phyloP scores from a whole-genome alignment of 2,888 invertebrate species.

The Drosophila mulleri region DNA sequence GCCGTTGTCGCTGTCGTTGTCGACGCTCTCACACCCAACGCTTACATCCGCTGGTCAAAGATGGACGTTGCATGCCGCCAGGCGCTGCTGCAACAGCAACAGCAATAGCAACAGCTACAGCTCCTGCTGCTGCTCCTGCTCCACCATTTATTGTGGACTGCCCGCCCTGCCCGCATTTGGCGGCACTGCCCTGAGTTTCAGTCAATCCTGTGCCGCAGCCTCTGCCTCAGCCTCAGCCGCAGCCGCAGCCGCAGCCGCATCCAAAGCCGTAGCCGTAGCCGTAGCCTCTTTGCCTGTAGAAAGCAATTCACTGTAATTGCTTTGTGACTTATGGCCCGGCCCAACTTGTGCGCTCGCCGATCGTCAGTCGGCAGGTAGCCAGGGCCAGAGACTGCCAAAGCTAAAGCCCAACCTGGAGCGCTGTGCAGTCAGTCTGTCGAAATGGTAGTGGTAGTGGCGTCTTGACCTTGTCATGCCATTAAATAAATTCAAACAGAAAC shows the following conservation, averaged over 20 bases:
- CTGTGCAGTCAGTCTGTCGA: constrained; percentile 35
- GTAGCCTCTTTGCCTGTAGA: constrained; percentile 54
- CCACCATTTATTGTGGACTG: constrained; percentile 61
- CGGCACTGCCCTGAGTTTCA: not conserved
- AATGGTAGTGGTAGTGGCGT: constrained; percentile 69
- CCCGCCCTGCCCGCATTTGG: constrained; percentile 23
- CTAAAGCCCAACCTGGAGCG: constrained; percentile 10
- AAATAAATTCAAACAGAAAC: constrained; percentile 80
- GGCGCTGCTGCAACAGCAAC: constrained; percentile 65
- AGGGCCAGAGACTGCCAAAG: constrained; percentile 7
- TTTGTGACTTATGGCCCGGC: constrained; percentile 82
- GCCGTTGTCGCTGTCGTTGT: constrained; percentile 23
- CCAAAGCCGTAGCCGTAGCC: constrained; percentile 10
- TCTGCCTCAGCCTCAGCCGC: constrained; percentile 6
- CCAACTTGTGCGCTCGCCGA: constrained; percentile 70
- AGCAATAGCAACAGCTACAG: constrained; percentile 55
- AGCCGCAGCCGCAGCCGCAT: constrained; percentile 9
- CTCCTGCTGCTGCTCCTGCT: constrained; percentile 52
- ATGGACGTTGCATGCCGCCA: constrained; percentile 64
- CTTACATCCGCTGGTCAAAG: constrained; percentile 50
- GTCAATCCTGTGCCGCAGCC: constrained; percentile 19
- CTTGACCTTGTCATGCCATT: constrained; percentile 82
- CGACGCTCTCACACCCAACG: constrained; percentile 54
- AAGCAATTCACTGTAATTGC: constrained; percentile 82
- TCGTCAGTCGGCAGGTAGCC: constrained; percentile 63